Evolutionary conservation across 1,140 invertebrate genomes (phyloP).

Genomic region (Sarcophaga bullata): DNA sequence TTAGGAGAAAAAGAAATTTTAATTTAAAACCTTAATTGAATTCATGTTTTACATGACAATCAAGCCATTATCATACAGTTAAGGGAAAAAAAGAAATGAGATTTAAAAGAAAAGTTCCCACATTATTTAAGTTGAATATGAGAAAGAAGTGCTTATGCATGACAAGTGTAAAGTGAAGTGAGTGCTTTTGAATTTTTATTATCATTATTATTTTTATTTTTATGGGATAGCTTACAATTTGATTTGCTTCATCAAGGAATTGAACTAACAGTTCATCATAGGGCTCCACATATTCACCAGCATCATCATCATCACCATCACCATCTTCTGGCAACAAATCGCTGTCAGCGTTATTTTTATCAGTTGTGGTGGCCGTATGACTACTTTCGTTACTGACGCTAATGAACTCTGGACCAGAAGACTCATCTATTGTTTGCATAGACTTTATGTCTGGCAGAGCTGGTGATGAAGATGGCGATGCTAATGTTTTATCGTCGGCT

Average conservation of each 20-base stretch:
- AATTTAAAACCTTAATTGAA: too few species aligned
- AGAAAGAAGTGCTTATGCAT: too few species aligned
- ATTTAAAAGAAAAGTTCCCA: too few species aligned
- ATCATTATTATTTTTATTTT: too few species aligned
- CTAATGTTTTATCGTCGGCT: not conserved
- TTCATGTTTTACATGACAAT: too few species aligned
- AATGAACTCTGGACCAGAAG: not conserved
- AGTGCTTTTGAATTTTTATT: too few species aligned
- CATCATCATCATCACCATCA: constrained; percentile 44
- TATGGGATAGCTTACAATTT: constrained; percentile 53
- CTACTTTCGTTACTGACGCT: not conserved
- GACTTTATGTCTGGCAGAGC: not conserved
- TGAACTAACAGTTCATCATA: constrained; percentile 56
- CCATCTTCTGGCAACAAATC: not conserved
- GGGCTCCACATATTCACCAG: constrained; percentile 46
- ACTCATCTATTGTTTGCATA: not conserved
- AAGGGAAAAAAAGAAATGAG: too few species aligned
- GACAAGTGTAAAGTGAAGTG: too few species aligned
- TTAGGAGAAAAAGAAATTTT: too few species aligned
- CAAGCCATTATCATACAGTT: too few species aligned
- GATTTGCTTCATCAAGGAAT: constrained; percentile 59
- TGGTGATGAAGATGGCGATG: not conserved
- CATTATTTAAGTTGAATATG: too few species aligned
- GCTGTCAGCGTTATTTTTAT: constrained; percentile 28
- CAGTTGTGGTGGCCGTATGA: not conserved